phyloP scores from a whole-genome alignment of 2,797 vertebrate genomes.

The Botia kubotai region DNA sequence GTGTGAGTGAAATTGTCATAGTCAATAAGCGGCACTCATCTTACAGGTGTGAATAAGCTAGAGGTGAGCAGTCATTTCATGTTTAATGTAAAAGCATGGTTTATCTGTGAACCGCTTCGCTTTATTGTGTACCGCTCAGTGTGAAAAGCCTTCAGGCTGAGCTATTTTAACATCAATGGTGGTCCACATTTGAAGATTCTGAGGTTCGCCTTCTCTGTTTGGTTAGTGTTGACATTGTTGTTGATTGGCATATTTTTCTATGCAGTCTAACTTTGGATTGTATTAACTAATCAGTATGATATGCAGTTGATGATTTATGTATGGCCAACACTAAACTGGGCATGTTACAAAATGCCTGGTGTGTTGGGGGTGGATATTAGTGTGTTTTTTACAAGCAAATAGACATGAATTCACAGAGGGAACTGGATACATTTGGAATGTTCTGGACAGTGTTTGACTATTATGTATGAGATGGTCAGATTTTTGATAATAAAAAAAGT shows the following conservation, averaged over 20 bases:
- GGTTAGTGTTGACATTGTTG: slow-evolving; percentile 2
- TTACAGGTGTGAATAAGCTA: too few relatives aligned
- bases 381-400: not conserved
- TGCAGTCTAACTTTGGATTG: slow-evolving; percentile 7
- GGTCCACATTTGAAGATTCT: not conserved
- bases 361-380: slow-evolving; percentile 2
- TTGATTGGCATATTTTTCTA: slow-evolving; percentile 12
- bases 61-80: too few relatives aligned
- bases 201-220: not conserved
- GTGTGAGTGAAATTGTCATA: too few relatives aligned
- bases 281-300: slow-evolving; percentile 1
- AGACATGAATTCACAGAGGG: not conserved
- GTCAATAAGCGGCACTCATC: too few relatives aligned
- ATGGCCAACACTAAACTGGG: slow-evolving; percentile 24
- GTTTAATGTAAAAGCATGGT: too few relatives aligned
- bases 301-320: slow-evolving; percentile 18
- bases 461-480: too few relatives aligned
- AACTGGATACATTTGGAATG: not conserved
- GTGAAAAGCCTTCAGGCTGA: not conserved
- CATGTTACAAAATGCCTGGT: not conserved
- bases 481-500: too few relatives aligned
- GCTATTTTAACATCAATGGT: not conserved
- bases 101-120: too few relatives aligned
- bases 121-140: not conserved
- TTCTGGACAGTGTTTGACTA: not conserved